phyloP scores from a whole-genome alignment of 2,888 invertebrate species.

The Steinernema scapterisci region DNA sequence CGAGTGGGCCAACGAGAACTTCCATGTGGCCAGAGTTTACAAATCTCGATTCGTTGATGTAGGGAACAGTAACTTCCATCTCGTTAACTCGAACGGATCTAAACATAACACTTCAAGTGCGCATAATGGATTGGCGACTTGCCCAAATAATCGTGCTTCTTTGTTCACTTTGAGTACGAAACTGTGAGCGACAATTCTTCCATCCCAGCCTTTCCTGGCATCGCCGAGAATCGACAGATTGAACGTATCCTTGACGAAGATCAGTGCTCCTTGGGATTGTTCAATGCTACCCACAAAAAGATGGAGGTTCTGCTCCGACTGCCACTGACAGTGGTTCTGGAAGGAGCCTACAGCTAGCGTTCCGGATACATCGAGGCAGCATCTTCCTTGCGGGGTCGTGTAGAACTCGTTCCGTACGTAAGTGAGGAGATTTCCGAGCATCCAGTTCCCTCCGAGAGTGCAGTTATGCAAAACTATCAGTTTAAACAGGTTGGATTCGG shows the following conservation, averaged over 20 bases:
- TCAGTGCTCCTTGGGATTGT: constrained; percentile 47
- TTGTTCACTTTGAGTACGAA: constrained; percentile 25
- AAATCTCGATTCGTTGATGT: constrained; percentile 43
- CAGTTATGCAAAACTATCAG: constrained; percentile 44
- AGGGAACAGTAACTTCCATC: constrained; percentile 45
- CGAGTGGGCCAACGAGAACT: constrained; percentile 46
- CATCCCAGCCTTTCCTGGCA: constrained; percentile 41
- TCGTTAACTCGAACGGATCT: constrained; percentile 51
- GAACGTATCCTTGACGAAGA: constrained; percentile 49
- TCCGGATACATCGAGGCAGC: constrained; percentile 4
- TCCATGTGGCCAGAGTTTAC: constrained; percentile 46
- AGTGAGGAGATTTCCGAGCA: constrained; percentile 41
- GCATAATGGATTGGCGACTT: not conserved
- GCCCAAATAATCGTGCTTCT: not conserved
- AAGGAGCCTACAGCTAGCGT: not conserved
- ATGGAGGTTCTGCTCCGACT: constrained; percentile 46
- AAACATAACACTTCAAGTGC: not conserved
- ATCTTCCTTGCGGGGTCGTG: constrained; percentile 45
- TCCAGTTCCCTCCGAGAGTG: constrained; percentile 46
- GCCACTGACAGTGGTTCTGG: constrained; percentile 32
- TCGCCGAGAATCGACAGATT: constrained; percentile 43
- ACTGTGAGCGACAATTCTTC: constrained; percentile 43
- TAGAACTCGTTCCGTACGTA: constrained; percentile 49
- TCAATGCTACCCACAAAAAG: constrained; percentile 46
- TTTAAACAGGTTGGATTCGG: constrained; percentile 43